These are phyloP conservation scores for Tamandua tetradactyla DNA, from an alignment of 2,797 vertebrate species.

Conservation along the genomic window DNA sequence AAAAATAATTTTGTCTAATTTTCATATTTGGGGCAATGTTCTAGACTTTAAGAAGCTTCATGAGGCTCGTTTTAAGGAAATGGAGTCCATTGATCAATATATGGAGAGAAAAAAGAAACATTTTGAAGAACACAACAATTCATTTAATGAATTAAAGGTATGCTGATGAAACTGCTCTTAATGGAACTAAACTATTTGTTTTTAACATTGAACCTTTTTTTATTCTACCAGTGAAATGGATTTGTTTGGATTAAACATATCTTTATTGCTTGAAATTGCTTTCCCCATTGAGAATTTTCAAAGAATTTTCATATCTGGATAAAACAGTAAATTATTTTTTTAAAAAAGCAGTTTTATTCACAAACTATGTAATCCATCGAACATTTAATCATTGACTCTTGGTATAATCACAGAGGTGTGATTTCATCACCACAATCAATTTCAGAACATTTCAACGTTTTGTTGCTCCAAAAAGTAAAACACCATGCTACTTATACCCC, in stretches of 20 bases:
- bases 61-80: conserved; percentile 94
- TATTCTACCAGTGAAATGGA: background rate
- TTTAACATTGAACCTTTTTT: background rate
- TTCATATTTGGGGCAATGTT: conserved; percentile 57
- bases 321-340: background rate
- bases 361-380: no score
- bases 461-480: no score
- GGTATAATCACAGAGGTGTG: no score
- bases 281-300: conserved; percentile 24
- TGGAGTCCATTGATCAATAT: conserved; percentile 96
- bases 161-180: conserved; percentile 20
- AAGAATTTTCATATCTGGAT: background rate
- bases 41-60: conserved; percentile 97
- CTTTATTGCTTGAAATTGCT: conserved; percentile 50
- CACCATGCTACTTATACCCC: no score
- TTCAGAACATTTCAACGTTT: no score
- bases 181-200: background rate
- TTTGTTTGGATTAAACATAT: background rate
- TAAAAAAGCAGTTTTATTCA: no score
- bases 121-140: conserved; percentile 83
- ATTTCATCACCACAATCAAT: no score
- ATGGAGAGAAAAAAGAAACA: conserved; percentile 91
- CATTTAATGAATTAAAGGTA: conserved; percentile 90
- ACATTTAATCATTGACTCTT: no score
- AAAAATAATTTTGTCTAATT: conserved; percentile 60